phyloP scores from a whole-genome alignment of 2,797 vertebrate species.

The Chloroceryle amazona region DNA sequence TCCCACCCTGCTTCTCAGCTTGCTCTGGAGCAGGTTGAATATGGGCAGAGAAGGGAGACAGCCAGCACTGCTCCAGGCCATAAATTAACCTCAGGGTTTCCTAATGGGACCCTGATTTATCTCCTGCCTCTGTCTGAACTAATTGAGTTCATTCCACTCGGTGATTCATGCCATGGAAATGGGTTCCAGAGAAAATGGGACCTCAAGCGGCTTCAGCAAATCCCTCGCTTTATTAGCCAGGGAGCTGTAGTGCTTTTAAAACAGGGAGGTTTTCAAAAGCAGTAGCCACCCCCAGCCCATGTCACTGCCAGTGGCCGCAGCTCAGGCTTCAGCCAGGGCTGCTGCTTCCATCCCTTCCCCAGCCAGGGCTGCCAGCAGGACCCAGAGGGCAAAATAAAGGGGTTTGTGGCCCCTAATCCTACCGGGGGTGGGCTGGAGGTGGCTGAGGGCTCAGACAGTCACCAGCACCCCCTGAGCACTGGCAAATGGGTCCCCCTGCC shows the following conservation, averaged over 20 bases:
- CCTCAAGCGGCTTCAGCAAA: slow-evolving; percentile 38
- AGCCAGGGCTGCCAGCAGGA: neutral
- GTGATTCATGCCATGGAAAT: slow-evolving; percentile 84
- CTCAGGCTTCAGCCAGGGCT: neutral
- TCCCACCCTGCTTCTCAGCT: neutral
- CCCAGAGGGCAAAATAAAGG: neutral
- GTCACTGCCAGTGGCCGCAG: neutral
- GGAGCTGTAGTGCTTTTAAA: slow-evolving; percentile 13
- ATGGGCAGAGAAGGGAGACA: neutral
- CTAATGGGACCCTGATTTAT: slow-evolving; percentile 85
- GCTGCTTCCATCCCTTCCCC: neutral
- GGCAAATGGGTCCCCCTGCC: neutral
- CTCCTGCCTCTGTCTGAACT: slow-evolving; percentile 76
- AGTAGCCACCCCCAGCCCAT: neutral
- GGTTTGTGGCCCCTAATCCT: neutral
- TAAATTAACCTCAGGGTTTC: slow-evolving; percentile 54
- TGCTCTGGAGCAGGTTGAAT: slow-evolving; percentile 6
- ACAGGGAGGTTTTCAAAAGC: neutral
- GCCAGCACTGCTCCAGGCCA: neutral
- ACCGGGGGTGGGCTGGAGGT: neutral
- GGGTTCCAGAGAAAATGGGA: slow-evolving; percentile 72
- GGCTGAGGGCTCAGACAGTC: no score
- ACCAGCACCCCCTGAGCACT: fast-evolving
- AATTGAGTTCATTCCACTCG: slow-evolving; percentile 79
- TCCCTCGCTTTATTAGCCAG: neutral